Evolutionary conservation across 2,113 vertebrate species (phyloP).

Genomic region (Lampris megalopsis): DNA sequence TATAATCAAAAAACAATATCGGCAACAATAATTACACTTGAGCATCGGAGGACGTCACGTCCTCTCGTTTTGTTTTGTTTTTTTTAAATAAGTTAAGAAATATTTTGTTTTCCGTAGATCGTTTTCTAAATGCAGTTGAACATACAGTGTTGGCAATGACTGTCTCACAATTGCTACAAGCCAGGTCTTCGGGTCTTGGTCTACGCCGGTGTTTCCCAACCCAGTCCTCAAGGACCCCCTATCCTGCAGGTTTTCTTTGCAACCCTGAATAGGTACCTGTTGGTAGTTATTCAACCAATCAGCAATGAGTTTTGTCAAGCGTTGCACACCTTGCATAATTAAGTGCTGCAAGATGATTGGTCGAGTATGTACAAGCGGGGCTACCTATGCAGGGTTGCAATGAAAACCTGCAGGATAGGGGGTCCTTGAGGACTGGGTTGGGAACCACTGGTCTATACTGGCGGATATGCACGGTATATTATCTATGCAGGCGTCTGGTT

Average conservation of each 20-base stretch:
- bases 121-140: constrained; percentile 64
- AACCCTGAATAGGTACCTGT: no score
- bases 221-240: no score
- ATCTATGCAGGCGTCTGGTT: constrained; percentile 65
- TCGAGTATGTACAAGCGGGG: no score
- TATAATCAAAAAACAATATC: constrained; percentile 48
- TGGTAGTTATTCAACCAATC: no score
- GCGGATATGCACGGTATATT: constrained; percentile 62
- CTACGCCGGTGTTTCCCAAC: constrained; percentile 17
- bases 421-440: not conserved
- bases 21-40: constrained; percentile 80
- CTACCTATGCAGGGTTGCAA: no score
- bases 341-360: no score
- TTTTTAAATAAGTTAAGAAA: constrained; percentile 86
- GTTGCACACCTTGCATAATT: no score
- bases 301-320: no score
- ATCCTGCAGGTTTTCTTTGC: no score
- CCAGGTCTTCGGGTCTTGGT: constrained; percentile 62
- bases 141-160: constrained; percentile 71
- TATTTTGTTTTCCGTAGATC: constrained; percentile 57
- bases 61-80: constrained; percentile 17
- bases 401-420: no score
- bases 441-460: no score
- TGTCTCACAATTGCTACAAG: constrained; percentile 64
- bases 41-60: constrained; percentile 60